phyloP scores from a whole-genome alignment of 1,140 invertebrate species.

The Octopus bimaculoides region DNA sequence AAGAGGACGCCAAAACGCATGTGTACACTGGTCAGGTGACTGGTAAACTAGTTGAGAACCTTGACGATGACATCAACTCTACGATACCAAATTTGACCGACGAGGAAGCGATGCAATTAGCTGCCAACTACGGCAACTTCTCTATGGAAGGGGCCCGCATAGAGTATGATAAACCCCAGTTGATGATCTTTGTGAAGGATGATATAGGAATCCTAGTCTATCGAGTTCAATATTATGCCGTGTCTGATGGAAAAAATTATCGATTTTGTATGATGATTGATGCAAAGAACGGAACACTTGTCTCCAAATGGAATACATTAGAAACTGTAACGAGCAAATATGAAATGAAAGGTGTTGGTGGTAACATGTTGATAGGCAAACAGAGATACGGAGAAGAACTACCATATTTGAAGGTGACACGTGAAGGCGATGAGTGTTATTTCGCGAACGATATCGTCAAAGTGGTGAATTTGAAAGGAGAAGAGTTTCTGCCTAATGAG shows the following conservation, averaged over 20 bases:
- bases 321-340: constrained; percentile 17
- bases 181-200: constrained; percentile 10
- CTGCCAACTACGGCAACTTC: neutral
- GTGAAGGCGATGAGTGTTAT: constrained; percentile 20
- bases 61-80: constrained; percentile 14
- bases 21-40: constrained; percentile 20
- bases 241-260: neutral
- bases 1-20: constrained; percentile 16
- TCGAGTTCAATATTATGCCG: constrained; percentile 16
- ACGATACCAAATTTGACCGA: constrained; percentile 10
- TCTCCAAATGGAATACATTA: constrained; percentile 21
- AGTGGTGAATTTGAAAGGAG: constrained; percentile 27
- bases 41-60: constrained; percentile 15
- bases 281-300: constrained; percentile 20
- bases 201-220: constrained; percentile 19
- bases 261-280: constrained; percentile 29
- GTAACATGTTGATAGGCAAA: constrained; percentile 32
- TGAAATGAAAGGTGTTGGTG: constrained; percentile 24
- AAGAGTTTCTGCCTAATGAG: constrained; percentile 13
- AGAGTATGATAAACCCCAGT: neutral
- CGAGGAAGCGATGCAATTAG: constrained; percentile 7
- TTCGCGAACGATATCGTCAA: constrained; percentile 34
- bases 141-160: neutral
- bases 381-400: constrained; percentile 27
- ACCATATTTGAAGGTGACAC: constrained; percentile 21